Evolutionary conservation across 2,113 vertebrate genomes (phyloP), one percentile per base, ranked within the genome.

Genomic region (Silurus glanis): DNA sequence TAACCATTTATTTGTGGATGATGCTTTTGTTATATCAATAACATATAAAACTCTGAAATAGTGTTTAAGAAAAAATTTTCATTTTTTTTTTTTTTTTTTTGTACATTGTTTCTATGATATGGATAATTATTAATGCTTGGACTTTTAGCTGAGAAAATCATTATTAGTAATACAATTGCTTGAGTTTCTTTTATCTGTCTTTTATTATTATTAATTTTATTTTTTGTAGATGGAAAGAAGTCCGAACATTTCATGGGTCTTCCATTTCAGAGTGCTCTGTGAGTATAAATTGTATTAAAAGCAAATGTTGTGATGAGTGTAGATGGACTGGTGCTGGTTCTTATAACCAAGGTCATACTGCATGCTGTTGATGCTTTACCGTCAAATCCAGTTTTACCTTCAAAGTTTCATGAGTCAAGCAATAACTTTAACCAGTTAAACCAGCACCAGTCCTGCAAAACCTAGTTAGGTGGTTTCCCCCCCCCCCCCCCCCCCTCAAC

Each of bases 181-280:
- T 76, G 53, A 47, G 14, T 13, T 28, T 78, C 0, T 56, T 55
- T 25, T 55, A 58, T 53, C 19, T 79, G 1, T 71, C 37, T 37
- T 3, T 74, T 49, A 74, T 83, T 28, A 83, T 3, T 5, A 55
- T 6, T 25, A 58, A 28, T 49, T 61, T 45, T 16, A n/a, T 5
- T 49, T 88, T 21, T 61, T 6, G 4, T 91, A 99, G 98, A 99
- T 99, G 98, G 98, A 99, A 84, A 94, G 98, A 81, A 99, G 98
- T 92, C 98, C 98, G 37, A 98, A 99, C 89, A 99, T 99, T 91
- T 99, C 98, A 0, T 99, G 97, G 96, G 91, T 99, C 47, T 99
- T 99, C 71, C 98, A 99, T 91, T 95, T 98, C 88, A 95, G 98
- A 10, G 98, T 99, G 0, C 91, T 97, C 83, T 98, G 98, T 98